Percentiles rank a stretch among this genome's conserved stretches.
Conservation (phyloP, 2,113 vertebrate genomes). For the Carassius gibelio region DNA sequence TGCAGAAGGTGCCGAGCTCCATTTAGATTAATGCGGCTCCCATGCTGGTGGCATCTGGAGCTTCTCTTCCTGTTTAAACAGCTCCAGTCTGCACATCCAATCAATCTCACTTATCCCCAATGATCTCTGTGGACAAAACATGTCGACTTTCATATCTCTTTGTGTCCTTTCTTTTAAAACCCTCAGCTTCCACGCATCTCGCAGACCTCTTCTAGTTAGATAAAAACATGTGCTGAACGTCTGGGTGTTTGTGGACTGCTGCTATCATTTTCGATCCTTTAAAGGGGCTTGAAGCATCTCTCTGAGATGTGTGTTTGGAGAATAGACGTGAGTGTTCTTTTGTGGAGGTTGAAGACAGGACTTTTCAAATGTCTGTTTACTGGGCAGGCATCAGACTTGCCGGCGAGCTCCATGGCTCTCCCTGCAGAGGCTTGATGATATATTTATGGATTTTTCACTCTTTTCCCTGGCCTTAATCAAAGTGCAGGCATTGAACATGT, state of each 20-base stretch:
- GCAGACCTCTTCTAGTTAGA: conserved; percentile 3
- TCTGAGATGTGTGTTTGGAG: conserved; percentile 54
- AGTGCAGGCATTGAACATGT: conserved; percentile 30
- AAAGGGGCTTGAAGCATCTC: conserved; percentile 46
- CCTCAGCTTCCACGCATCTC: neutral
- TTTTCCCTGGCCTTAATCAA: conserved; percentile 52
- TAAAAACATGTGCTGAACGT: conserved; percentile 33
- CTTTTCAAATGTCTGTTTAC: conserved; percentile 60
- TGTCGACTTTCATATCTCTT: conserved; percentile 26
- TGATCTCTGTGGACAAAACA: conserved; percentile 23
- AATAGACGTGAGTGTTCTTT: conserved; percentile 47
- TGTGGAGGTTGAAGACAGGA: conserved; percentile 50
- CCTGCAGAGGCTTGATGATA: conserved; percentile 53
- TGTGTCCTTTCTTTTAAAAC: conserved; percentile 21
- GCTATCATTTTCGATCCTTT: conserved; percentile 51
- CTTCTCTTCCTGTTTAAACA: neutral
- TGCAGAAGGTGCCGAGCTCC: conserved; percentile 57
- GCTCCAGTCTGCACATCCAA: neutral
- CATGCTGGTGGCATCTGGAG: conserved; percentile 62
- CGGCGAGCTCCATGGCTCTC: neutral
- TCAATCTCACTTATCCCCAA: conserved; percentile 46
- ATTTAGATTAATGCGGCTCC: conserved; percentile 63
- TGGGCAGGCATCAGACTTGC: conserved; percentile 43
- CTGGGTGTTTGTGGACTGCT: conserved; percentile 45
- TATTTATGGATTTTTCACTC: conserved; percentile 57